phyloP scores from a whole-genome alignment of 2,888 invertebrate genomes.

The Acutogordius australiensis region DNA sequence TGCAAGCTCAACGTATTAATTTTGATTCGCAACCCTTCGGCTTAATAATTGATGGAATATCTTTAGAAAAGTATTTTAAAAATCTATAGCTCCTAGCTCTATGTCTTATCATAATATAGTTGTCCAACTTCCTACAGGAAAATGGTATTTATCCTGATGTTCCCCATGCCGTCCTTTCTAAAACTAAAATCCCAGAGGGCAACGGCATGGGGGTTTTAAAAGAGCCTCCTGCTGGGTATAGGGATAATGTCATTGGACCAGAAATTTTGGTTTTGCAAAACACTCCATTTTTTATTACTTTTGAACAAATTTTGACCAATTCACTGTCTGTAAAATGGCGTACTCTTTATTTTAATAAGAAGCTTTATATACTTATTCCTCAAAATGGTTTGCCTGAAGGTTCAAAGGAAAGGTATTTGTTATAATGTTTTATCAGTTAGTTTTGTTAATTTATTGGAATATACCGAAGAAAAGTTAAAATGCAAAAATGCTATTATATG shows the following conservation, averaged over 20 bases:
- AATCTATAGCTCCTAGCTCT: too few species aligned
- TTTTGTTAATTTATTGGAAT: conserved; percentile 8
- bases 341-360: neutral
- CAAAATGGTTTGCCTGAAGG: conserved; percentile 8
- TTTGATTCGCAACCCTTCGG: too few species aligned
- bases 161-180: conserved; percentile 9
- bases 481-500: conserved; percentile 4
- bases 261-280: too few species aligned
- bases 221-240: conserved; percentile 11
- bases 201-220: conserved; percentile 9
- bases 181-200: conserved; percentile 2
- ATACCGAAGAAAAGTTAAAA: neutral
- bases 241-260: neutral
- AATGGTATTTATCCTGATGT: conserved; percentile 9
- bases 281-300: conserved; percentile 5
- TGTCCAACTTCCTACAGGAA: conserved; percentile 2
- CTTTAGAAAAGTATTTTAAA: too few species aligned
- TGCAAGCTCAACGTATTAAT: too few species aligned
- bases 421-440: neutral
- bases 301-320: conserved; percentile 4
- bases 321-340: conserved; percentile 7
- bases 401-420: conserved; percentile 10
- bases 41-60: too few species aligned
- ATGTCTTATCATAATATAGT: too few species aligned
- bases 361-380: conserved; percentile 5